Conservation (phyloP, 2,113 vertebrate genomes). For the Rhinolophus sinicus region DNA sequence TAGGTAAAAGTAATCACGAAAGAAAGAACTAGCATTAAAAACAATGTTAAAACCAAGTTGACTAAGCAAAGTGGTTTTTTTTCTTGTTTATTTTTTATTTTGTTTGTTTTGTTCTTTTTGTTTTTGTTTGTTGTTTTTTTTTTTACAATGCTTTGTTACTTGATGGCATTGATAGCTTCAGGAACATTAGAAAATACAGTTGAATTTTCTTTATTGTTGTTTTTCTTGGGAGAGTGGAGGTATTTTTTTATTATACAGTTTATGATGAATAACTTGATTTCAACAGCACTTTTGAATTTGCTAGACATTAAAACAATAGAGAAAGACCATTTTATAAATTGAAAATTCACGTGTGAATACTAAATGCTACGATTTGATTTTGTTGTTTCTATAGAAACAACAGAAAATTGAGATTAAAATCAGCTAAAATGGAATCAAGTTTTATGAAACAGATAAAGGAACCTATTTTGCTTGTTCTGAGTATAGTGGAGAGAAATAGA, state of each 20-base stretch:
- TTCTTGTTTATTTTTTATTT: background rate
- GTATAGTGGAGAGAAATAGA: constrained; percentile 20
- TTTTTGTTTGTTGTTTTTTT: background rate
- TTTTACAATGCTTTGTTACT: background rate
- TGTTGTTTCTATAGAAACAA: constrained; percentile 82
- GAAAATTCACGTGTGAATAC: constrained; percentile 70
- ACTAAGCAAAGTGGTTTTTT: background rate
- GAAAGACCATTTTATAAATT: constrained; percentile 70
- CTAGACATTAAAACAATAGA: constrained; percentile 73
- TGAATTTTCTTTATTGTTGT: constrained; percentile 64
- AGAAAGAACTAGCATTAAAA: background rate
- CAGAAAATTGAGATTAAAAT: constrained; percentile 78
- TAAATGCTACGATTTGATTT: constrained; percentile 69
- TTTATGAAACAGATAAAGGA: constrained; percentile 76
- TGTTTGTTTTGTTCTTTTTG: background rate
- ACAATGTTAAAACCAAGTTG: constrained; percentile 1
- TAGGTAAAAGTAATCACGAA: constrained; percentile 49
- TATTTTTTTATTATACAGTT: constrained; percentile 66
- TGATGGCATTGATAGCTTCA: background rate
- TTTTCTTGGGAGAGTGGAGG: constrained; percentile 35
- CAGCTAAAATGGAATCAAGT: constrained; percentile 71
- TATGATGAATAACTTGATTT: constrained; percentile 73
- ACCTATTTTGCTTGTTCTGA: constrained; percentile 64
- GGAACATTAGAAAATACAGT: constrained; percentile 50
- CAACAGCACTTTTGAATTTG: constrained; percentile 56